Percentiles rank a stretch among this genome's conserved stretches.
Conservation (phyloP, 2,113 vertebrate genomes). For the Zosterops borbonicus region DNA sequence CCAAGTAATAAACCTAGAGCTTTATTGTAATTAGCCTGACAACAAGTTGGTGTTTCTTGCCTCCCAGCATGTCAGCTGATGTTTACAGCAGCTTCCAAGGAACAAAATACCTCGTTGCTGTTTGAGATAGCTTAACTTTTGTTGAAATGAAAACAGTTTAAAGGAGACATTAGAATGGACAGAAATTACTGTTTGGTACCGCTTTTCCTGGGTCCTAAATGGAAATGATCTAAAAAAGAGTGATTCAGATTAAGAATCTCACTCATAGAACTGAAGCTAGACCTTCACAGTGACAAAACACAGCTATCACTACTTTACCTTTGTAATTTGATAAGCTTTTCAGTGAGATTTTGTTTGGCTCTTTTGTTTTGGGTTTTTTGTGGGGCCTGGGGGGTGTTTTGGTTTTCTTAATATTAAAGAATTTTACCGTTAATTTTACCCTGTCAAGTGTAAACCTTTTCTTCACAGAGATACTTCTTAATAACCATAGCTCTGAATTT, state of each 20-base stretch:
- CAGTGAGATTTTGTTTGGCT: neutral
- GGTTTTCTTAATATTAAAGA: neutral
- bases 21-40: neutral
- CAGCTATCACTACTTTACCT: neutral
- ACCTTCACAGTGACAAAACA: neutral
- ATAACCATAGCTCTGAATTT: neutral
- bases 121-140: neutral
- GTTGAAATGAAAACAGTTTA: neutral
- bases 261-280: neutral
- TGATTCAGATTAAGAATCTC: neutral
- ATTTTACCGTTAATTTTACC: neutral
- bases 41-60: neutral
- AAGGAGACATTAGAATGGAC: neutral
- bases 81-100: neutral
- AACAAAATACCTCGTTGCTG: neutral
- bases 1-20: neutral
- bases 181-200: neutral
- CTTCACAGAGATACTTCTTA: neutral
- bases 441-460: neutral
- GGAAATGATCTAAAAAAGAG: neutral
- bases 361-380: neutral
- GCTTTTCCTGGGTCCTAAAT: neutral
- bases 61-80: neutral
- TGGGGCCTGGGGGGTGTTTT: rapidly evolving
- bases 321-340: neutral